Evolutionary conservation across 30 jellyfish, hydroid and myxozoan species (phyloP).

Genomic region (Aurelia coerulea): DNA sequence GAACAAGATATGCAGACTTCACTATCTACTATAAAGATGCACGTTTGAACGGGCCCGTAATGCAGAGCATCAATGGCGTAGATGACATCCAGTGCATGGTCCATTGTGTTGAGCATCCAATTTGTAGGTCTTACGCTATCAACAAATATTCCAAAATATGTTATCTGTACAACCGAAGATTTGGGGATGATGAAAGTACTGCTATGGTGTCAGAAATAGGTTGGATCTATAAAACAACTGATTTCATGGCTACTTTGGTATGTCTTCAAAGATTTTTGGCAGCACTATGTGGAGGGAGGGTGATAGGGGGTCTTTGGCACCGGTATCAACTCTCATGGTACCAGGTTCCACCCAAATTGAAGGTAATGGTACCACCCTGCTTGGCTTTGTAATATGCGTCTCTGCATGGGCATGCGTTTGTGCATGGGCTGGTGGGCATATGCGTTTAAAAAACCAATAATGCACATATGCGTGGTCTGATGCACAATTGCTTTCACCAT

Average conservation of each 20-base stretch:
- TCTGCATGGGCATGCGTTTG: too few species aligned
- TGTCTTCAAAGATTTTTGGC: neutral
- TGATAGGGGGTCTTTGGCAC: neutral
- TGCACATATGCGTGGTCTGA: too few species aligned
- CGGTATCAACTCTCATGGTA: neutral
- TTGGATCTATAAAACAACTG: constrained; percentile 39
- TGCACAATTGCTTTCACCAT: too few species aligned
- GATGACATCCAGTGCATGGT: constrained; percentile 25
- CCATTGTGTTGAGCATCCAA: neutral
- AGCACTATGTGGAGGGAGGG: neutral
- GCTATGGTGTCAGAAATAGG: neutral
- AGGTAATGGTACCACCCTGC: neutral
- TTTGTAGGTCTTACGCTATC: constrained; percentile 8
- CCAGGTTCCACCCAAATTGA: neutral
- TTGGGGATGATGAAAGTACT: neutral
- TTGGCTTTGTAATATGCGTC: too few species aligned
- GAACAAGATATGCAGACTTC: constrained; percentile 14
- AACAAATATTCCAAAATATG: neutral
- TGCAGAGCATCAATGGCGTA: neutral
- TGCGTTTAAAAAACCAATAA: too few species aligned
- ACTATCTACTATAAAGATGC: neutral
- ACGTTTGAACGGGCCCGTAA: neutral
- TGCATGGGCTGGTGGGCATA: too few species aligned
- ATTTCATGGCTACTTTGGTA: constrained; percentile 16
- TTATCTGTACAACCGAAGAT: neutral